Base-by-base conservation (phyloP, 2,113 vertebrate genomes). In the Lampris incognitus region DNA sequence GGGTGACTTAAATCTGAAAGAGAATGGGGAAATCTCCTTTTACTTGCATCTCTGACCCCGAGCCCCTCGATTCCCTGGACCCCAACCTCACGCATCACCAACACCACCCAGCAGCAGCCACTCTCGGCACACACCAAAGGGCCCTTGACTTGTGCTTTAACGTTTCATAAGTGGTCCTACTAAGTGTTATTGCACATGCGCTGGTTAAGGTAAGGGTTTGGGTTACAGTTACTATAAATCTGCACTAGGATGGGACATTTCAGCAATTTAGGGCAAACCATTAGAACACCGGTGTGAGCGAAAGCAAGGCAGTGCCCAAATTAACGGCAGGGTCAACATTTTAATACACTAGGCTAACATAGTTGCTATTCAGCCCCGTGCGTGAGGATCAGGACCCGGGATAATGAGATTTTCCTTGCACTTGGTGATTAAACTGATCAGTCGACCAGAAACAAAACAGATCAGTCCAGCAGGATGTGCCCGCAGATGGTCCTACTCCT, bases 351-450 rank as follows among this genome's bases (percentile, higher is more conserved):
- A 36, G 66, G 60, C 48, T 46, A 57, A 74, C 71, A 49, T 82
- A 54, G 81, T 86, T 91, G 83, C 84, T 86, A 86, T 90, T 88
- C 91, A 72, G 82, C 72, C 76, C 36, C 1, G 67, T 59, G 39
- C 58, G n/a, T 72, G 6, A 68, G 76, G 89, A 89, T 91, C 91
- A 89, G 83, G 88, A 88, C 89, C 87, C 42, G 48, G 76, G 82
- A 86, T 92, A 94, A 94, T 92, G 85, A 93, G 88, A 91, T 92
- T 92, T 24, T 92, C 87, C 77, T 81, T 69, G 70, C 88, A 91
- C 85, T 81, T 90, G 88, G 83, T 92, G 91, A 92, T 94, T 93
- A 91, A 89, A 81, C 67, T 3, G 73, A 84, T 88, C 92, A 88
- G 88, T 85, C 91, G 79, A 81, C 83, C 87, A 87, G 87, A 94